Evolutionary conservation across 1,140 invertebrate species (phyloP), one percentile per base, ranked within the genome.

Genomic region (Diorhabda elongata): DNA sequence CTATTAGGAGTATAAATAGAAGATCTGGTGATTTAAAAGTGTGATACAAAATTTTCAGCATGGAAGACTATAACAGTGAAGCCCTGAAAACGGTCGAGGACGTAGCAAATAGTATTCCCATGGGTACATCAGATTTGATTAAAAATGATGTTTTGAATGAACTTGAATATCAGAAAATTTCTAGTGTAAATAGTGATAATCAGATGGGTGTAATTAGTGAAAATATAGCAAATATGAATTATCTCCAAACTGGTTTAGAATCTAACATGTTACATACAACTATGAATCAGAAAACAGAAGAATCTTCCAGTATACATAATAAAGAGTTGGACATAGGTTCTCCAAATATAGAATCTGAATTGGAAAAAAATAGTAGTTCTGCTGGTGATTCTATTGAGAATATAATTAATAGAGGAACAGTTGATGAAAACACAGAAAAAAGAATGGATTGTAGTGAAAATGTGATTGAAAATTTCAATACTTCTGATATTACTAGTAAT

Each of bases 51-150:
- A n/a, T 42, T 47, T 41, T 42, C 11, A 58, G 9, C 4, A 65
- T 65, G 64, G 64, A 65, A 43, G 52, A 58, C 42, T 65, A 57
- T 57, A 65, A 5, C 58, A 65, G 64, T 65, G 56, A 65, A 11
- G 47, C 52, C 5, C 9, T 57, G 26, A 8, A 42, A 65, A 57
- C 64, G 42, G 56, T 43, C 26, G 47, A 65, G 44, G 44, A 65
- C 6, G 52, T 41, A 41, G 42, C 64, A 4, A 58, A 58, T 42
- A 42, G 58, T 57, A 9, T 65, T 56, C n/a, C 64, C 6, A 65
- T 56, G 43, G 52, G 26, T 42, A 57, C 42, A 26, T 6, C 42
- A 64, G 63, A 47, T 42, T 42, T 56, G 11, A 26, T 52, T 43
- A 6, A 58, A 43, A n/a, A 67, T 60, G 43, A 63, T 42, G 60